phyloP scores from a whole-genome alignment of 2,113 vertebrate species.

The Ammodytes dubius region DNA sequence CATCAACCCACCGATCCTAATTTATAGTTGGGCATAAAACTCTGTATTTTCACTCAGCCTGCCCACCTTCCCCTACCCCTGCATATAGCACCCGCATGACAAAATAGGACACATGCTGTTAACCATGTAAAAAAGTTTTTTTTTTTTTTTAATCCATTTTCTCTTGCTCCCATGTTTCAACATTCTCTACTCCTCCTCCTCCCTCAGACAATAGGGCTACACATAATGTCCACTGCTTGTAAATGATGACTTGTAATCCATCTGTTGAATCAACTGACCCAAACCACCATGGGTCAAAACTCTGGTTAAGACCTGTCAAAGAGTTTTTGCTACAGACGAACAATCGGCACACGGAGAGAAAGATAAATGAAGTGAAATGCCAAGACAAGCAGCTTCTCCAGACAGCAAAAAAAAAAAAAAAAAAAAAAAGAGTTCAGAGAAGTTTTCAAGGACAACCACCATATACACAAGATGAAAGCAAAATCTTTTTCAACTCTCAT shows the following conservation, averaged over 20 bases:
- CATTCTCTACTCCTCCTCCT: neutral
- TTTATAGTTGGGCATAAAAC: conserved; percentile 85
- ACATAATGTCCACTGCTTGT: conserved; percentile 9
- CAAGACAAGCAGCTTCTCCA: conserved; percentile 55
- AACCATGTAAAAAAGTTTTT: conserved; percentile 72
- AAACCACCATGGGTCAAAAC: conserved; percentile 3
- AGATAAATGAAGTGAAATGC: conserved; percentile 33
- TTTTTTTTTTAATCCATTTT: conserved; percentile 32
- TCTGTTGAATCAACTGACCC: conserved; percentile 37
- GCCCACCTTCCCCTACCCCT: conserved; percentile 65
- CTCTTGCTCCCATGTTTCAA: conserved; percentile 4
- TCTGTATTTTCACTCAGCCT: conserved; percentile 73
- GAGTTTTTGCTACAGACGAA: neutral
- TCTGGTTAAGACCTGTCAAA: conserved; percentile 36
- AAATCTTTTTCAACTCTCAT: conserved; percentile 67
- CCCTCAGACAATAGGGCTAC: conserved; percentile 14
- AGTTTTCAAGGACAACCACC: conserved; percentile 80
- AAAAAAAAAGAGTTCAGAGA: conserved; percentile 52
- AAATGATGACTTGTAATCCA: conserved; percentile 22
- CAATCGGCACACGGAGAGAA: neutral
- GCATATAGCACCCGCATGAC: conserved; percentile 70
- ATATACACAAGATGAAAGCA: conserved; percentile 77
- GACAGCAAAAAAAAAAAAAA: conserved; percentile 18
- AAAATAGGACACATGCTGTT: conserved; percentile 84
- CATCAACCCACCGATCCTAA: conserved; percentile 81